These are phyloP conservation scores for Drosophila ambigua DNA, from an alignment of 1,140 invertebrate species.

Conservation along the genomic window DNA sequence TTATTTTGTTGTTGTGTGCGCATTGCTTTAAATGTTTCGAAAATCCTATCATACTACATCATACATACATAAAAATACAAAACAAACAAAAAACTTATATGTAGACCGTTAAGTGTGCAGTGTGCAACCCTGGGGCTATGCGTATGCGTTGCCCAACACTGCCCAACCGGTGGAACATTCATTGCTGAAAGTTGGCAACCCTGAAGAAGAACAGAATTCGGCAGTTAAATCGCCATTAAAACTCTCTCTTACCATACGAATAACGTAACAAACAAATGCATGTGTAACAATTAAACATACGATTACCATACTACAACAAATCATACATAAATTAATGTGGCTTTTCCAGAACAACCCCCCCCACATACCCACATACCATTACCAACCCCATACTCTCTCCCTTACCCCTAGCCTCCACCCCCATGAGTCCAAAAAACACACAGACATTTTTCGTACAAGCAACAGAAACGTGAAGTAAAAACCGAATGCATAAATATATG, in stretches of 20 bases:
- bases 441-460: slow-evolving; percentile 56
- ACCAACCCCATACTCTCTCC: slow-evolving; percentile 12
- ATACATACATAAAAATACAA: neutral
- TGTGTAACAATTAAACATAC: slow-evolving; percentile 34
- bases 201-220: slow-evolving; percentile 11
- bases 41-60: slow-evolving; percentile 43
- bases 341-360: slow-evolving; percentile 5
- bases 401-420: slow-evolving; percentile 1
- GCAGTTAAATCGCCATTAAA: slow-evolving; percentile 52
- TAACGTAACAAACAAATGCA: slow-evolving; percentile 36
- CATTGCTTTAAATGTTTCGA: slow-evolving; percentile 59
- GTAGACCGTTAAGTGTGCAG: slow-evolving; percentile 12
- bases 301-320: slow-evolving; percentile 41
- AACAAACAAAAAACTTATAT: slow-evolving; percentile 14
- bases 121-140: slow-evolving; percentile 37
- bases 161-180: slow-evolving; percentile 22
- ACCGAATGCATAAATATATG: slow-evolving; percentile 70
- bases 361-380: neutral
- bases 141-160: slow-evolving; percentile 19
- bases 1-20: neutral
- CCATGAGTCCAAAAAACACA: slow-evolving; percentile 5
- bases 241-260: slow-evolving; percentile 34
- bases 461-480: slow-evolving; percentile 41
- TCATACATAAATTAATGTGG: slow-evolving; percentile 39
- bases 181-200: slow-evolving; percentile 25